A percentile compares a stretch with the other conserved stretches of the same genome.
These are phyloP conservation scores for Falco punctatus DNA, from an alignment of 2,113 vertebrate species.

Conservation along the genomic window DNA sequence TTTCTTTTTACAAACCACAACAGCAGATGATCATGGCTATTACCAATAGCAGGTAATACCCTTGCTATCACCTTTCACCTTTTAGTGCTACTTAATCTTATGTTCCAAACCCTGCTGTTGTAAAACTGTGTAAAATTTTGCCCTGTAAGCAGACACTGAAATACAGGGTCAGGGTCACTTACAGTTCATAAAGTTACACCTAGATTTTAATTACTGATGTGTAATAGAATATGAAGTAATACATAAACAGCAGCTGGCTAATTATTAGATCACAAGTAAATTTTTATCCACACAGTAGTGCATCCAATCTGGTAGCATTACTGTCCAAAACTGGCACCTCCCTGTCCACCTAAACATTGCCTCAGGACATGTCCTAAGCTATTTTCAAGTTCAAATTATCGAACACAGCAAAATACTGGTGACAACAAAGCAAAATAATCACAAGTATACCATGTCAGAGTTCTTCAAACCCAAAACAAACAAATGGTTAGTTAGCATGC, in stretches of 20 bases:
- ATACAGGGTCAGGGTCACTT: not conserved
- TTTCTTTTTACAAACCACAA: not conserved
- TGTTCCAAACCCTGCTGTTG: not conserved
- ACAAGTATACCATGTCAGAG: not conserved
- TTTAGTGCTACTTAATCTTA: not conserved
- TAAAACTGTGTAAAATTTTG: not conserved
- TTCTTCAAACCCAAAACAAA: not conserved
- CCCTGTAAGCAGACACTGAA: not conserved
- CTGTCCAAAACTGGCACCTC: not conserved
- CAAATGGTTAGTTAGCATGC: not conserved
- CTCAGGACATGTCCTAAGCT: not conserved
- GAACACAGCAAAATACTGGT: not conserved
- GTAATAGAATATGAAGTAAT: not conserved
- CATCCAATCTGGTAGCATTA: not conserved
- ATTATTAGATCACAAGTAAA: not conserved
- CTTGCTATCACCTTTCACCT: not conserved
- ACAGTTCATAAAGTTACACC: not conserved
- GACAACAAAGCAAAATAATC: not conserved
- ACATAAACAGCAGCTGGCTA: not conserved
- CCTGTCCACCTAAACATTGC: not conserved
- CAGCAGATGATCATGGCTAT: not conserved
- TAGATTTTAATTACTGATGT: not conserved
- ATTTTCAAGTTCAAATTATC: not conserved
- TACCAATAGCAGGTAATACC: not conserved
- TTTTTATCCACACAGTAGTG: not conserved